Conservation (phyloP, 2,797 vertebrate species). For the Oreochromis grahami region DNA sequence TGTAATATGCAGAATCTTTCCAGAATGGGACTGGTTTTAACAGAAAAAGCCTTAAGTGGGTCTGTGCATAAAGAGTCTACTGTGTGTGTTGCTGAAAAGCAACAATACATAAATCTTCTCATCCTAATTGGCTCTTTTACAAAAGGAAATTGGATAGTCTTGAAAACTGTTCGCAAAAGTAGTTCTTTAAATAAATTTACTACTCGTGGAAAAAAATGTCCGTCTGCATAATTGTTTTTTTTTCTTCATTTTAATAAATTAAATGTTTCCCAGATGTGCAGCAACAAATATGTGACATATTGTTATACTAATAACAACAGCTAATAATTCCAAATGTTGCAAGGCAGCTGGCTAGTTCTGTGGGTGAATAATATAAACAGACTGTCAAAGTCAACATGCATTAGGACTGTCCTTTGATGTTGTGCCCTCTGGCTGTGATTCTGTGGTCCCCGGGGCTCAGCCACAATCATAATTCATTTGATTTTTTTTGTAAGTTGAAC, state of each 20-base stretch:
- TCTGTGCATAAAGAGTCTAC: background rate
- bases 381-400: background rate
- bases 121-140: background rate
- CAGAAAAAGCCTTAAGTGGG: background rate
- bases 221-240: background rate
- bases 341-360: background rate
- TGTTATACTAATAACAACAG: background rate
- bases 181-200: background rate
- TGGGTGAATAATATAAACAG: background rate
- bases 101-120: background rate
- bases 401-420: conserved; percentile 21
- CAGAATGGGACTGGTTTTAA: background rate
- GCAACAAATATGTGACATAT: background rate
- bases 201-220: background rate
- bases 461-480: background rate
- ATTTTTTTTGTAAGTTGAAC: background rate
- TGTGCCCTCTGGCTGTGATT: background rate
- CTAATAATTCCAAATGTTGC: background rate
- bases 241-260: background rate
- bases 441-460: background rate
- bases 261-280: background rate
- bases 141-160: background rate
- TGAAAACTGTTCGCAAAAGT: background rate
- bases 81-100: background rate
- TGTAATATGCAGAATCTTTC: background rate